These are phyloP conservation scores for Austrofundulus limnaeus DNA, from an alignment of 2,113 vertebrate species.

Conservation along the genomic window DNA sequence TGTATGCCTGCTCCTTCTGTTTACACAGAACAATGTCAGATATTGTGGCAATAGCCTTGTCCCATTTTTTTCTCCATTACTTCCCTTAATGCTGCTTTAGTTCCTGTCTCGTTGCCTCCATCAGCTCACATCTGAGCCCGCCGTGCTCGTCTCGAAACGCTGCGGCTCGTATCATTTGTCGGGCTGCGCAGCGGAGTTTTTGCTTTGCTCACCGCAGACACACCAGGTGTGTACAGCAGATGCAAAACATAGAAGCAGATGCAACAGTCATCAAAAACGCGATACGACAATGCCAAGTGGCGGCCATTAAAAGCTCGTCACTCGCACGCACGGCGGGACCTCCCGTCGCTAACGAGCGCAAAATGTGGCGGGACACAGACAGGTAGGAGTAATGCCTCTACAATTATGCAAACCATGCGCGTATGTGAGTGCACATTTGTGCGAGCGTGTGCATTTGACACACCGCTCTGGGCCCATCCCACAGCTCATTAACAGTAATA, in stretches of 20 bases:
- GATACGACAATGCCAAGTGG: slow-evolving; percentile 65
- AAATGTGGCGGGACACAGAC: slow-evolving; percentile 60
- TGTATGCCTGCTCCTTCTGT: slow-evolving; percentile 35
- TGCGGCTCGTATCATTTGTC: slow-evolving; percentile 48
- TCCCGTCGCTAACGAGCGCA: slow-evolving; percentile 63
- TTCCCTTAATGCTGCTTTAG: slow-evolving; percentile 30
- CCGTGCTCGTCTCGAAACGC: slow-evolving; percentile 36
- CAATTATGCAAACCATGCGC: slow-evolving; percentile 56
- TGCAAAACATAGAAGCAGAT: slow-evolving; percentile 63
- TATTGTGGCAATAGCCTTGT: slow-evolving; percentile 53
- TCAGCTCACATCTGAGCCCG: slow-evolving; percentile 42
- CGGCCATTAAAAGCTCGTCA: slow-evolving; percentile 75
- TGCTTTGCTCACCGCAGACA: slow-evolving; percentile 55
- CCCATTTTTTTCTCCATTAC: slow-evolving; percentile 46
- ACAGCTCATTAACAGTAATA: slow-evolving; percentile 82
- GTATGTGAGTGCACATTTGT: slow-evolving; percentile 7
- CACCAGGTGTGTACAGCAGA: slow-evolving; percentile 68
- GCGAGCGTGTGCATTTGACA: slow-evolving; percentile 9
- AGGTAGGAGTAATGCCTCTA: slow-evolving; percentile 62
- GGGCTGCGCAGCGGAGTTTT: slow-evolving; percentile 53
- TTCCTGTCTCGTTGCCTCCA: slow-evolving; percentile 37
- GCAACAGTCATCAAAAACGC: slow-evolving; percentile 63
- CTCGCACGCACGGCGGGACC: slow-evolving; percentile 61
- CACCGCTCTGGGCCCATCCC: slow-evolving; percentile 70
- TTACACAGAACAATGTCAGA: slow-evolving; percentile 37